Percentiles rank a stretch among this genome's conserved stretches.
phyloP scores from a whole-genome alignment of 1,140 invertebrate genomes.

The Geopemphigus sp. region DNA sequence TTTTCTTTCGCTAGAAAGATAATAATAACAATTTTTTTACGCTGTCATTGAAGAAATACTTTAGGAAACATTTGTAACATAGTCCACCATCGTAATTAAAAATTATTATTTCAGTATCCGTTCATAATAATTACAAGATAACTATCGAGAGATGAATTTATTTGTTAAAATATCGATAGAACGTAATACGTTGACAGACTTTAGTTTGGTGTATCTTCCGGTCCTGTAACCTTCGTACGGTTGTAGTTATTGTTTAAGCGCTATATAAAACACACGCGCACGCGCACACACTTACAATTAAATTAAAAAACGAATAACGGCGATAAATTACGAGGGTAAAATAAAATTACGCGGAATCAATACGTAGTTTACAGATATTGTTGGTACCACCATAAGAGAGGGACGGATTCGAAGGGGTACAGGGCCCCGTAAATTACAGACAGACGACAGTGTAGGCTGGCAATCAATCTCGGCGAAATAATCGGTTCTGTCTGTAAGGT shows the following conservation, averaged over 20 bases:
- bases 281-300: too few relatives aligned
- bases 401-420: background rate
- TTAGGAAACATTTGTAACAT: background rate
- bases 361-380: background rate
- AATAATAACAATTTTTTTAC: too few relatives aligned
- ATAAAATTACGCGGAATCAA: background rate
- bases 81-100: background rate
- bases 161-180: too few relatives aligned
- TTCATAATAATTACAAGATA: background rate
- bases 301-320: background rate
- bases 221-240: background rate
- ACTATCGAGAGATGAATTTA: background rate
- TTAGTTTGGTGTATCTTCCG: background rate
- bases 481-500: constrained; percentile 40
- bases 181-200: background rate
- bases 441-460: background rate
- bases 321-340: background rate
- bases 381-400: background rate
- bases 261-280: background rate
- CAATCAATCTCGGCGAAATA: constrained; percentile 37
- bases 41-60: too few relatives aligned
- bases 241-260: background rate
- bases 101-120: background rate
- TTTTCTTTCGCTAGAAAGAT: too few relatives aligned
- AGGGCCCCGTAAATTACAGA: constrained; percentile 14